phyloP scores from a whole-genome alignment of 2,113 vertebrate genomes.

The Pterocles burchelli region DNA sequence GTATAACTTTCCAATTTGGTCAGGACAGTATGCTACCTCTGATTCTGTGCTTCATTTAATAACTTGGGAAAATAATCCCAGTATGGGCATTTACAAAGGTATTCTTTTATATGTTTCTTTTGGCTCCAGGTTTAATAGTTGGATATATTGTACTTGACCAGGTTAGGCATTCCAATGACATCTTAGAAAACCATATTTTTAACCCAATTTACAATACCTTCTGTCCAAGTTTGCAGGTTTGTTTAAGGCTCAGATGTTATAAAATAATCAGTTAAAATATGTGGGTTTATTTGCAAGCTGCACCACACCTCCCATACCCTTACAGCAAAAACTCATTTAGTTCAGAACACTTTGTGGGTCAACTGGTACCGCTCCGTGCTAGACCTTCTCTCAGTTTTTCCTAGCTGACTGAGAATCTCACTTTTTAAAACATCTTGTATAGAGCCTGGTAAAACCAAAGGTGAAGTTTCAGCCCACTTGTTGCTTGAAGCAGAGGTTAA shows the following conservation, averaged over 20 bases:
- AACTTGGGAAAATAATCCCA: neutral
- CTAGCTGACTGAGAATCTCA: neutral
- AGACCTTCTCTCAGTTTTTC: too few relatives aligned
- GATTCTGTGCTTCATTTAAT: neutral
- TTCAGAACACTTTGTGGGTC: neutral
- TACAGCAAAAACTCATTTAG: neutral
- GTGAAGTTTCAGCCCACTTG: neutral
- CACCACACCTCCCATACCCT: neutral
- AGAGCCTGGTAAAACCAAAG: neutral
- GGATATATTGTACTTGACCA: neutral
- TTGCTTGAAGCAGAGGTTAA: neutral
- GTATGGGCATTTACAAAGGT: neutral
- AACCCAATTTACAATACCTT: too few relatives aligned
- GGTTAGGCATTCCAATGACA: neutral
- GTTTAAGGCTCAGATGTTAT: neutral
- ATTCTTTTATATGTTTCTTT: neutral
- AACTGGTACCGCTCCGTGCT: rapidly evolving
- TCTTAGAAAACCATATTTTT: too few relatives aligned
- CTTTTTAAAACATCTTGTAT: rapidly evolving
- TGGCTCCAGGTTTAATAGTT: neutral
- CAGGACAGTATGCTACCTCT: neutral
- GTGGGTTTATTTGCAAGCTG: neutral
- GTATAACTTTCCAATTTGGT: neutral
- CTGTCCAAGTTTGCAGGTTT: neutral
- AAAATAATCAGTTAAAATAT: neutral